A percentile compares a stretch with the other conserved stretches of the same genome.
Evolutionary conservation across 2,797 vertebrate genomes (phyloP).

Genomic region (Enteromius radiatus): DNA sequence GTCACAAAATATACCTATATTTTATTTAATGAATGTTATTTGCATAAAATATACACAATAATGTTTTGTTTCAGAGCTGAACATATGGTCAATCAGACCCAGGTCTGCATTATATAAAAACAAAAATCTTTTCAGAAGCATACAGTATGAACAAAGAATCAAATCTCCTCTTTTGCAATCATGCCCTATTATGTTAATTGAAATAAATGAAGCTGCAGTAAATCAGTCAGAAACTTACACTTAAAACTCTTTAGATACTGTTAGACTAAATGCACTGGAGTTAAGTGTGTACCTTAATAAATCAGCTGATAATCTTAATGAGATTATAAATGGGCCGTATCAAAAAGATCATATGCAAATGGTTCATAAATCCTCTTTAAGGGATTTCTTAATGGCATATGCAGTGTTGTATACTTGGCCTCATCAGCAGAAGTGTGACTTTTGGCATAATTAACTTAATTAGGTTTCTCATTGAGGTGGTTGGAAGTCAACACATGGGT

Average conservation of each 20-base stretch:
- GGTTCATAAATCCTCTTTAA: slow-evolving; percentile 32
- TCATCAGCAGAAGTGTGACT: slow-evolving; percentile 34
- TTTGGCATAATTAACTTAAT: slow-evolving; percentile 31
- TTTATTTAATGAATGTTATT: neutral
- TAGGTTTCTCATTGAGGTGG: slow-evolving; percentile 2
- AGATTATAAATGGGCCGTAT: slow-evolving; percentile 12
- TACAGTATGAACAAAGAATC: slow-evolving; percentile 1
- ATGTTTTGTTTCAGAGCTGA: slow-evolving; percentile 4
- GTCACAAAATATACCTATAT: neutral
- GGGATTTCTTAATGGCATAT: slow-evolving; percentile 33
- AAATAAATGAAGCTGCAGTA: slow-evolving; percentile 13
- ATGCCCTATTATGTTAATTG: slow-evolving; percentile 18
- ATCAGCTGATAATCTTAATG: slow-evolving; percentile 25
- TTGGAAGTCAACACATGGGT: slow-evolving; percentile 7
- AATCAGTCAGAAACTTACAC: slow-evolving; percentile 2
- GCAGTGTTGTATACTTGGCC: slow-evolving; percentile 5
- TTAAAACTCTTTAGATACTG: slow-evolving; percentile 7
- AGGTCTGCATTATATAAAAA: neutral
- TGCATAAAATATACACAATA: slow-evolving; percentile 13
- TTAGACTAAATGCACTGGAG: neutral
- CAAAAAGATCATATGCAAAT: slow-evolving; percentile 16
- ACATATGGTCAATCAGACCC: neutral
- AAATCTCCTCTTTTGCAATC: neutral
- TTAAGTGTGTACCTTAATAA: slow-evolving; percentile 34
- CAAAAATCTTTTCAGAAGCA: neutral